phyloP scores from a whole-genome alignment of 2,888 invertebrate species.

The Limnephilus lunatus region DNA sequence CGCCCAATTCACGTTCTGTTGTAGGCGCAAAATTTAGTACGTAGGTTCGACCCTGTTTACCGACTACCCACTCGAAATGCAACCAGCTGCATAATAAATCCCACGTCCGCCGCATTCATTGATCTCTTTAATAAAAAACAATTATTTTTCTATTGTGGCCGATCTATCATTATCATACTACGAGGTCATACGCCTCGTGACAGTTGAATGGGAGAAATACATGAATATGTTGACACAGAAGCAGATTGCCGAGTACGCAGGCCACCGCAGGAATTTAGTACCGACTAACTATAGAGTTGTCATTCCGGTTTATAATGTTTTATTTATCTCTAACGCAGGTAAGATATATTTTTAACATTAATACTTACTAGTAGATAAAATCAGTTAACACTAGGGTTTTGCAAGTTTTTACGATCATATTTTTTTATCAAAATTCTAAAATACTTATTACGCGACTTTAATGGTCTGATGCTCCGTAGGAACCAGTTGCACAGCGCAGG shows the following conservation, averaged over 20 bases:
- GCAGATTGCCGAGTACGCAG: background rate
- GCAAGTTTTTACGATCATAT: too few species aligned
- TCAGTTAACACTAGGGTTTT: too few species aligned
- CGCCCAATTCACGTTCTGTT: too few species aligned
- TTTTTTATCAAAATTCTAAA: too few species aligned
- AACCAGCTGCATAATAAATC: background rate
- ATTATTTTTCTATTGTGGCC: background rate
- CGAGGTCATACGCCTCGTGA: slow-evolving; percentile 10
- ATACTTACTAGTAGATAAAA: background rate
- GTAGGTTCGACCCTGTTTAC: too few species aligned
- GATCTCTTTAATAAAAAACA: background rate
- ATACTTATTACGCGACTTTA: too few species aligned
- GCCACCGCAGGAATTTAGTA: background rate
- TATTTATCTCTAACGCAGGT: background rate
- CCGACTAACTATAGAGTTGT: background rate
- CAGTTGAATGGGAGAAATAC: slow-evolving; percentile 21
- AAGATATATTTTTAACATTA: background rate
- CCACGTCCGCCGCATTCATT: background rate
- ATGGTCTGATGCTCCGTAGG: too few species aligned
- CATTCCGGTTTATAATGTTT: background rate
- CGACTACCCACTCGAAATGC: background rate
- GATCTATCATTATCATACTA: background rate
- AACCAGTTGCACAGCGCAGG: too few species aligned
- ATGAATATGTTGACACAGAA: slow-evolving; percentile 7
- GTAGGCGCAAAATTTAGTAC: too few species aligned